These are phyloP conservation scores for Falco biarmicus DNA, from an alignment of 2,797 vertebrate species.

Conservation along the genomic window DNA sequence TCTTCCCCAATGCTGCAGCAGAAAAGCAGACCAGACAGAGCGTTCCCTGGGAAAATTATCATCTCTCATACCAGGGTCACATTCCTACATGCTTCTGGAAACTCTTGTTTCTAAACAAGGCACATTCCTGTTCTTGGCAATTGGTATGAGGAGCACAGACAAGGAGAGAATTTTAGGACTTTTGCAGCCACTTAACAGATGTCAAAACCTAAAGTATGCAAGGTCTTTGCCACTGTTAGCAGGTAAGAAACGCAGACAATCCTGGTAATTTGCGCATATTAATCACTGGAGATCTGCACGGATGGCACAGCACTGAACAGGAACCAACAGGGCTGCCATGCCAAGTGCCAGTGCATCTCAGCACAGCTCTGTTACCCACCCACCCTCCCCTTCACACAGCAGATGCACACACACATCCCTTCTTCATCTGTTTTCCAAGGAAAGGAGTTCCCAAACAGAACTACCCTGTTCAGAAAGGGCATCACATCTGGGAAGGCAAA, in stretches of 20 bases:
- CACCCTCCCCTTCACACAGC: neutral
- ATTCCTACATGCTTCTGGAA: slow-evolving; percentile 44
- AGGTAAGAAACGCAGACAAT: neutral
- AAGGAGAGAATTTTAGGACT: neutral
- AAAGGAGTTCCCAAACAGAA: neutral
- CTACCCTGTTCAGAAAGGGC: neutral
- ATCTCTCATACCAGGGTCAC: slow-evolving; percentile 51
- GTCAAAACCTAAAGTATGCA: neutral
- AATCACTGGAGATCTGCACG: neutral
- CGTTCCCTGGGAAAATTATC: slow-evolving; percentile 26
- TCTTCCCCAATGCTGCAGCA: neutral
- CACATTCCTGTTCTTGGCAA: slow-evolving; percentile 24
- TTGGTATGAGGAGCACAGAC: neutral
- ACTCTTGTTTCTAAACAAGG: slow-evolving; percentile 53
- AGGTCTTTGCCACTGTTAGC: neutral
- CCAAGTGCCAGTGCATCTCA: neutral
- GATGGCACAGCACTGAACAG: neutral
- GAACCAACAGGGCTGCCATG: neutral
- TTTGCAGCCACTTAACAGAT: neutral
- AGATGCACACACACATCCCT: neutral
- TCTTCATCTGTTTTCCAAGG: neutral
- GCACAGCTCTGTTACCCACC: neutral
- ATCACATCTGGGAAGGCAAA: neutral
- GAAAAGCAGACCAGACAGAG: slow-evolving; percentile 1
- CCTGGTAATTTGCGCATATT: neutral